These are phyloP conservation scores for Tetragonisca angustula DNA, from an alignment of 2,888 invertebrate genomes.

Conservation along the genomic window DNA sequence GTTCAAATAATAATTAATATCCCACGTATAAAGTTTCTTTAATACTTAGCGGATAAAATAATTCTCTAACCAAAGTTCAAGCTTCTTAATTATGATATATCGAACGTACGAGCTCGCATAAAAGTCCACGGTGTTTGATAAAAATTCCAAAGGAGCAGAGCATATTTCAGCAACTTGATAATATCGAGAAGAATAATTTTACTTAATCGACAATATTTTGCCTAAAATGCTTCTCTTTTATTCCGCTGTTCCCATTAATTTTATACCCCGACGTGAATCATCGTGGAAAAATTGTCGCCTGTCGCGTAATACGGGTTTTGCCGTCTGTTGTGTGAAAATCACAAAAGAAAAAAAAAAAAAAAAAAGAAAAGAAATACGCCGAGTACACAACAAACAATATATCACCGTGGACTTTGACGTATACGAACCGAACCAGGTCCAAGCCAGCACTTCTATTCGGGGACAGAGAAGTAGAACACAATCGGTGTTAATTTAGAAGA, in stretches of 20 bases:
- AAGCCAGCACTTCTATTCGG: neutral
- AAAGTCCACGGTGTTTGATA: too few relatives aligned
- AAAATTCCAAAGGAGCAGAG: too few relatives aligned
- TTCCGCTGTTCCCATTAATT: neutral
- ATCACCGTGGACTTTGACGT: neutral
- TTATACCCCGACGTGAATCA: neutral
- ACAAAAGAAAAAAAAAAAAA: neutral
- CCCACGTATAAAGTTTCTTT: too few relatives aligned
- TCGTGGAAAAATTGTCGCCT: neutral
- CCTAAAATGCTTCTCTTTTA: neutral
- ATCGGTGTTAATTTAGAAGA: conserved; percentile 14
- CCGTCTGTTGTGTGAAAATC: neutral
- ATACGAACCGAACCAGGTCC: neutral
- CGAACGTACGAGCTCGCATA: too few relatives aligned
- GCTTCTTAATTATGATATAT: too few relatives aligned
- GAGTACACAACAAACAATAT: neutral
- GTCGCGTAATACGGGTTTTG: neutral
- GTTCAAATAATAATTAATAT: too few relatives aligned
- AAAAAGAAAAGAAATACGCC: neutral
- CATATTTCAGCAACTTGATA: too few relatives aligned
- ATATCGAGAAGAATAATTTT: too few relatives aligned
- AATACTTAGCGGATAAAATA: too few relatives aligned
- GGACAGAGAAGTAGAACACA: neutral
- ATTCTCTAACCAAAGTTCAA: too few relatives aligned
- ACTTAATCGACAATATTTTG: neutral